Percentiles rank a stretch among this genome's conserved stretches.
phyloP scores from a whole-genome alignment of 2,113 vertebrate genomes.

The Donacobius atricapilla region DNA sequence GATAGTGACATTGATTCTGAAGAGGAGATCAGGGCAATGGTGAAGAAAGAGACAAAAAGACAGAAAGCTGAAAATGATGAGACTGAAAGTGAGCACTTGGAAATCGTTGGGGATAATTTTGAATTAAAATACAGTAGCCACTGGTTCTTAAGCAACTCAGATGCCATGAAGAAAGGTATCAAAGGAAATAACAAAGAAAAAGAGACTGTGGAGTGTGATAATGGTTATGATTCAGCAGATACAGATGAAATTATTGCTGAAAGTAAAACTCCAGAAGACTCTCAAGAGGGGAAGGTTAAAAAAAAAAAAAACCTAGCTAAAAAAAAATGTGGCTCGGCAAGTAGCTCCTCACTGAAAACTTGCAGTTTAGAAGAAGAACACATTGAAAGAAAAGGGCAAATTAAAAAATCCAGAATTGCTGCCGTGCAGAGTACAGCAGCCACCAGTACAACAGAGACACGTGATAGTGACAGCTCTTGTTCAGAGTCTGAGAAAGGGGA shows the following conservation, averaged over 20 bases:
- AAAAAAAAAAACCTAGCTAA: neutral
- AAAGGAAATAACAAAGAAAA: neutral
- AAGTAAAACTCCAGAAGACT: conserved; percentile 54
- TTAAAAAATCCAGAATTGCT: neutral
- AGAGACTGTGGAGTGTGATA: conserved; percentile 19
- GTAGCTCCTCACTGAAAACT: neutral
- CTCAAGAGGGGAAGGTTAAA: neutral
- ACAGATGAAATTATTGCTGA: conserved; percentile 87
- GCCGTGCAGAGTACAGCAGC: neutral
- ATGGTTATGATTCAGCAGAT: conserved; percentile 83
- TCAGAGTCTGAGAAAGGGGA: conserved; percentile 37
- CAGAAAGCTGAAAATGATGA: neutral
- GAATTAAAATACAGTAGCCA: conserved; percentile 57
- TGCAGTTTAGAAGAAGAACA: neutral
- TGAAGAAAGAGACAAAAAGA: conserved; percentile 53
- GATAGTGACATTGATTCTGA: conserved; percentile 78
- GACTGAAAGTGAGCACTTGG: conserved; percentile 71
- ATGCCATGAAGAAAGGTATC: neutral
- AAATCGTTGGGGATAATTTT: conserved; percentile 83
- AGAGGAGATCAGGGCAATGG: conserved; percentile 75
- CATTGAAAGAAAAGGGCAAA: neutral
- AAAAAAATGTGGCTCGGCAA: neutral
- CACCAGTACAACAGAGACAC: neutral
- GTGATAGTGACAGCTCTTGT: conserved; percentile 9
- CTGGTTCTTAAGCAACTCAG: neutral